Evolutionary conservation across 2,113 vertebrate species (phyloP), one percentile per base, ranked within the genome.

Genomic region (Lepisosteus oculatus): DNA sequence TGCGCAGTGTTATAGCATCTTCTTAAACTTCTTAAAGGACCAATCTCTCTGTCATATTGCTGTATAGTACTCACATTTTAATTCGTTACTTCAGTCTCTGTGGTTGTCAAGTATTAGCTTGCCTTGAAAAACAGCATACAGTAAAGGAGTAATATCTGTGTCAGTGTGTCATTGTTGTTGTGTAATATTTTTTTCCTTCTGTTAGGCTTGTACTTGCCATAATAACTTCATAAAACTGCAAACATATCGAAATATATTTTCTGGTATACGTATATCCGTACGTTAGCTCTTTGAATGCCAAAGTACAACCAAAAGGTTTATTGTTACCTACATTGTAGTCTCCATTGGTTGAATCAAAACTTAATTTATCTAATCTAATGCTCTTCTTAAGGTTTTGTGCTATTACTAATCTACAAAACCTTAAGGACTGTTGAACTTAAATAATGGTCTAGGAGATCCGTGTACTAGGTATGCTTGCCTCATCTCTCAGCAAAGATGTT

Each of bases 211-310:
- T 85, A 65, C 57, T 87, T 85, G 83, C 88, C 83, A 87, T 86
- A 86, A 87, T 85, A 65, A 80, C 76, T 79, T 63, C 45, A 82
- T 73, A 71, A 66, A 89, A 89, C 85, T 84, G 85, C 89, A 90
- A 89, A 90, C 90, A 89, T 85, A 78, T 76, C 75, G 70, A 73
- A 61, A 13, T 15, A 61, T 13, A 61, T 6, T 61, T 61, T 6
- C 17, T 6, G 13, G 14, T 61, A 29, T 61, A 29, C 17, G 17
- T 29, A 29, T 29, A 29, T 29, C 17, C 17, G 17, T 29, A 29
- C 17, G 17, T 29, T 29, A 29, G 17, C 17, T 29, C 17, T 29
- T 29, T 29, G 17, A 29, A 29, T 29, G 17, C 17, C 17, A 29
- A 29, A 29, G 17, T 1, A 29, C 17, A 29, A 29, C 17, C 17